These are phyloP conservation scores for Lithobates sylvaticus DNA, from an alignment of 2,797 vertebrate genomes.

Conservation along the genomic window DNA sequence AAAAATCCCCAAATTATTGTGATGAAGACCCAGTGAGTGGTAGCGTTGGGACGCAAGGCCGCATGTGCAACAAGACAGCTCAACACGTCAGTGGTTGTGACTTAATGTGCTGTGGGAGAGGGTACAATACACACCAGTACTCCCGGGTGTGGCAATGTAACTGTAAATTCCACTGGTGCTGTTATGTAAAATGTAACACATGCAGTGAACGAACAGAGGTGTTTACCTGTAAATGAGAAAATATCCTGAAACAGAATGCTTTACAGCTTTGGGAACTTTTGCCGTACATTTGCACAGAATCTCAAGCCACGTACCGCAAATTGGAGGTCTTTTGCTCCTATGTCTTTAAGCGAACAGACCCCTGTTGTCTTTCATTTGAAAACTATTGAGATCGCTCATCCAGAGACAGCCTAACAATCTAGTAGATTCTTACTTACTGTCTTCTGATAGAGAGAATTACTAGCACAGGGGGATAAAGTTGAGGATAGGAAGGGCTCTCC, in stretches of 20 bases:
- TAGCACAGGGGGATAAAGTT: background rate
- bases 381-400: constrained; percentile 51
- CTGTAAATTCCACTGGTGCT: constrained; percentile 99
- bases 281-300: constrained; percentile 70
- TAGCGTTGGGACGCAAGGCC: constrained; percentile 93
- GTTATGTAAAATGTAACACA: constrained; percentile 96
- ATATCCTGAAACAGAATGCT: constrained; percentile 21
- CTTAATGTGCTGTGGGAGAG: constrained; percentile 95
- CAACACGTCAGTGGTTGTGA: constrained; percentile 92
- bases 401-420: constrained; percentile 23
- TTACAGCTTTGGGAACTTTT: background rate
- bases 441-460: background rate
- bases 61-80: constrained; percentile 95
- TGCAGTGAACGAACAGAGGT: constrained; percentile 98
- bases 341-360: constrained; percentile 57
- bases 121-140: constrained; percentile 97
- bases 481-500: background rate
- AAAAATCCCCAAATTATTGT: constrained; percentile 96
- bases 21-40: constrained; percentile 92
- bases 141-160: constrained; percentile 97
- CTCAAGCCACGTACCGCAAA: constrained; percentile 43
- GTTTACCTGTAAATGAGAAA: constrained; percentile 93
- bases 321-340: constrained; percentile 46
- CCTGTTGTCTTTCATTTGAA: constrained; percentile 23
- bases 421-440: constrained; percentile 6